phyloP scores from a whole-genome alignment of 2,888 invertebrate species.

The Chorisops tibialis region DNA sequence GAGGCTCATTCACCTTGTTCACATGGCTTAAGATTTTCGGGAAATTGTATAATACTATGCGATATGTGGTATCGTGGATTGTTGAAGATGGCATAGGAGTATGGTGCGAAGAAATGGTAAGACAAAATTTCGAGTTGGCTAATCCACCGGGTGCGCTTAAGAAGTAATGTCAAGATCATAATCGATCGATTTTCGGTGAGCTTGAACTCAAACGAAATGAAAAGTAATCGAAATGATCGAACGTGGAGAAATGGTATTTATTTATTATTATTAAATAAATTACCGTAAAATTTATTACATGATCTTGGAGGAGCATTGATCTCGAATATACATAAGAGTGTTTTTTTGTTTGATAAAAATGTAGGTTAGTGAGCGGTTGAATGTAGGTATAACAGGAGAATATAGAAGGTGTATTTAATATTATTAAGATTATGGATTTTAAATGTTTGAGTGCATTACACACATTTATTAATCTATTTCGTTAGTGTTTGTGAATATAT shows the following conservation, averaged over 20 bases:
- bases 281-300: no score
- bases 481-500: no score
- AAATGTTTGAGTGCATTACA: no score
- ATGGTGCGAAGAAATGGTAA: not conserved
- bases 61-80: not conserved
- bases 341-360: no score
- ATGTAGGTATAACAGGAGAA: no score
- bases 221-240: conserved; percentile 3
- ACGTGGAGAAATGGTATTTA: not conserved
- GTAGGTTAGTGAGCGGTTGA: no score
- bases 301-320: no score
- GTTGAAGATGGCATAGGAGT: not conserved
- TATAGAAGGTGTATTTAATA: no score
- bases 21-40: not conserved
- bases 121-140: not conserved
- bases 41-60: not conserved
- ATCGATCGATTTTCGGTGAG: conserved; percentile 14
- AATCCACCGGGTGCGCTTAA: not conserved
- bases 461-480: no score
- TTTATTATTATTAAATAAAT: no score
- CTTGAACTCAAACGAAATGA: conserved; percentile 22
- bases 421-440: no score
- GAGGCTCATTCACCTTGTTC: conserved; percentile 10
- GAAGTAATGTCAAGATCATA: conserved; percentile 20
- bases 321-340: no score